These are phyloP conservation scores for Erebia aethiops DNA, from an alignment of 2,888 invertebrate species.

Conservation along the genomic window DNA sequence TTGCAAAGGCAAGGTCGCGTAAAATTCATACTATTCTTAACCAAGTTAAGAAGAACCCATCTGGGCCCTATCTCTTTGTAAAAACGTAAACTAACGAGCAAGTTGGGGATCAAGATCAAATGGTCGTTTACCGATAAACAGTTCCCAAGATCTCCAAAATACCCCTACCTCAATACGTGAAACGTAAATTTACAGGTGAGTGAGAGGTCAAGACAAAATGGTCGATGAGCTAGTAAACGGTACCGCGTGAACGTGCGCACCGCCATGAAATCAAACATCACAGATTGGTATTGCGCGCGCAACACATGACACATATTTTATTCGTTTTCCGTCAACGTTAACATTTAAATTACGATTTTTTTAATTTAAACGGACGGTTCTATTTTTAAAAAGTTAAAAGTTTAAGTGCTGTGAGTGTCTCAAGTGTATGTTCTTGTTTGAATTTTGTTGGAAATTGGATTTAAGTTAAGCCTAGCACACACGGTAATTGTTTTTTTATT, in stretches of 20 bases:
- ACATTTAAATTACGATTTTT: constrained; percentile 28
- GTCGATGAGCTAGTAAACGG: constrained; percentile 61
- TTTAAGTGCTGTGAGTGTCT: neutral
- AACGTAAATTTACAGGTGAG: constrained; percentile 17
- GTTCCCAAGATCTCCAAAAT: constrained; percentile 9
- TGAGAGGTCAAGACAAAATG: constrained; percentile 52
- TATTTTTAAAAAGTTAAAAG: neutral
- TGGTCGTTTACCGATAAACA: constrained; percentile 43
- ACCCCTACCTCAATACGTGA: neutral
- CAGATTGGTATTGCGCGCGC: constrained; percentile 65
- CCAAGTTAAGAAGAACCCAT: constrained; percentile 8
- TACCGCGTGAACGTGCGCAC: constrained; percentile 53
- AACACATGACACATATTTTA: constrained; percentile 48
- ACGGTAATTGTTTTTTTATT: neutral
- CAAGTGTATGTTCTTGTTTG: neutral
- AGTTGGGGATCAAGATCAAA: constrained; percentile 49
- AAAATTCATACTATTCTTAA: constrained; percentile 22
- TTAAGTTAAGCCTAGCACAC: constrained; percentile 4
- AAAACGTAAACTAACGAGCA: constrained; percentile 4
- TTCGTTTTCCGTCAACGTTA: constrained; percentile 35
- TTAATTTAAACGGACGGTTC: neutral
- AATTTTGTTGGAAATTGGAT: constrained; percentile 2
- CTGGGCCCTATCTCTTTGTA: constrained; percentile 9
- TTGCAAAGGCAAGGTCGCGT: constrained; percentile 23
- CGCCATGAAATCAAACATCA: constrained; percentile 45